These are phyloP conservation scores for Malacosoma neustria DNA, from an alignment of 2,888 invertebrate genomes.

Conservation along the genomic window DNA sequence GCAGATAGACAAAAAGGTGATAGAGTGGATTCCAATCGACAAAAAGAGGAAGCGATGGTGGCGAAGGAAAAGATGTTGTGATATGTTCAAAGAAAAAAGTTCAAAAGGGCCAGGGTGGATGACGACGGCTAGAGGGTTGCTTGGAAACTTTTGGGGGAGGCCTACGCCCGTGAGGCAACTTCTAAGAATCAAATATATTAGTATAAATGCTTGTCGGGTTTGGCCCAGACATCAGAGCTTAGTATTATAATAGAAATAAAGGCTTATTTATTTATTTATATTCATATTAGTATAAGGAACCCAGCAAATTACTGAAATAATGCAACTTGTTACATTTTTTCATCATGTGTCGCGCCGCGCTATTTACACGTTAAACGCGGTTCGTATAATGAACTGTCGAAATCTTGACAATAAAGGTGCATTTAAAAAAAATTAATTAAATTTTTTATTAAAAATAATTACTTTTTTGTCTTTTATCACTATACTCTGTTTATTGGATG, in stretches of 20 bases:
- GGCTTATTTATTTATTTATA: neutral
- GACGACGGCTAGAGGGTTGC: too few relatives aligned
- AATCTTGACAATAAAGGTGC: conserved; percentile 16
- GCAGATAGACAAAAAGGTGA: too few relatives aligned
- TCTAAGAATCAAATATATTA: too few relatives aligned
- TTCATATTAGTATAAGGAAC: conserved; percentile 1
- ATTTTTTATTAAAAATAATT: conserved; percentile 1
- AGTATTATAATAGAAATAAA: neutral
- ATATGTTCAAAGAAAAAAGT: too few relatives aligned
- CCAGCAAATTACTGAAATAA: neutral
- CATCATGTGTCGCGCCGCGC: conserved; percentile 7
- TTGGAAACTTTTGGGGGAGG: too few relatives aligned
- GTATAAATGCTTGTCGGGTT: too few relatives aligned
- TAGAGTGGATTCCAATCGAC: too few relatives aligned
- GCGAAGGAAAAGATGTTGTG: too few relatives aligned
- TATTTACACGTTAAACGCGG: conserved; percentile 4
- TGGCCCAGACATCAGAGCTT: too few relatives aligned
- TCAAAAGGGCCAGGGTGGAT: too few relatives aligned
- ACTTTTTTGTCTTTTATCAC: neutral
- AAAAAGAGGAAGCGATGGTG: too few relatives aligned
- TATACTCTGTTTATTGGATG: neutral
- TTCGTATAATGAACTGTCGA: conserved; percentile 23
- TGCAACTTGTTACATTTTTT: neutral
- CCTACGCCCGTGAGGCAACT: too few relatives aligned
- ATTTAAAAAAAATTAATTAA: conserved; percentile 10